Evolutionary conservation across 2,888 invertebrate genomes (phyloP).

Genomic region (Phengaris arion): DNA sequence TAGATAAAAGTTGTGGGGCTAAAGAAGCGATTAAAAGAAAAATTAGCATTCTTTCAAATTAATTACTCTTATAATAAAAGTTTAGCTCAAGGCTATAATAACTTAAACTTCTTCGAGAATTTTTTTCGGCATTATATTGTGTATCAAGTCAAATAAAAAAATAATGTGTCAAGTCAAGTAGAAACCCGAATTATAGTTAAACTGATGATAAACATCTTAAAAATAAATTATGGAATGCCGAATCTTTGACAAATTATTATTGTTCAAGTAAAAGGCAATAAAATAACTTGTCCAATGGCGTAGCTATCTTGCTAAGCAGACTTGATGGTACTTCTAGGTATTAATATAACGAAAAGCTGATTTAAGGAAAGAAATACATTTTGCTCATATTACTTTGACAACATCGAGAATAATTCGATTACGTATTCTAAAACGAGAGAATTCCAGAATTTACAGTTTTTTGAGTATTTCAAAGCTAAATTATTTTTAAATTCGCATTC

Average conservation of each 20-base stretch:
- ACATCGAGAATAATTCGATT: background rate
- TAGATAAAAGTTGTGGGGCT: constrained; percentile 75
- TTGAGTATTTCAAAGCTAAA: constrained; percentile 2
- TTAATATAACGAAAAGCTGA: too few relatives aligned
- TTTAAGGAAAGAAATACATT: background rate
- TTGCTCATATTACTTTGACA: background rate
- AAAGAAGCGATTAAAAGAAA: constrained; percentile 77
- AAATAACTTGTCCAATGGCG: too few relatives aligned
- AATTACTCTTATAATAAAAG: constrained; percentile 74
- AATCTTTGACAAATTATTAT: too few relatives aligned
- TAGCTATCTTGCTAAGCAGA: too few relatives aligned
- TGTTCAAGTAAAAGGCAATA: too few relatives aligned
- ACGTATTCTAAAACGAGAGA: background rate
- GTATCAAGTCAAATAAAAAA: background rate
- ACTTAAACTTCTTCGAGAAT: constrained; percentile 53
- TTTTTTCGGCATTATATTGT: constrained; percentile 41
- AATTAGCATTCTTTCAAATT: constrained; percentile 77
- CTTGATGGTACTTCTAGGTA: too few relatives aligned
- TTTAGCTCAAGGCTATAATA: constrained; percentile 62
- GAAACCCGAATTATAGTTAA: too few relatives aligned
- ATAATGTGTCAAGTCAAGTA: background rate
- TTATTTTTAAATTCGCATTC: constrained; percentile 18
- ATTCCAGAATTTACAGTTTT: background rate
- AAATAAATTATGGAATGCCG: too few relatives aligned
- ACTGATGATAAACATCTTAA: too few relatives aligned